These are phyloP conservation scores for Polia nebulosa DNA, from an alignment of 2,888 invertebrate genomes.

Conservation along the genomic window DNA sequence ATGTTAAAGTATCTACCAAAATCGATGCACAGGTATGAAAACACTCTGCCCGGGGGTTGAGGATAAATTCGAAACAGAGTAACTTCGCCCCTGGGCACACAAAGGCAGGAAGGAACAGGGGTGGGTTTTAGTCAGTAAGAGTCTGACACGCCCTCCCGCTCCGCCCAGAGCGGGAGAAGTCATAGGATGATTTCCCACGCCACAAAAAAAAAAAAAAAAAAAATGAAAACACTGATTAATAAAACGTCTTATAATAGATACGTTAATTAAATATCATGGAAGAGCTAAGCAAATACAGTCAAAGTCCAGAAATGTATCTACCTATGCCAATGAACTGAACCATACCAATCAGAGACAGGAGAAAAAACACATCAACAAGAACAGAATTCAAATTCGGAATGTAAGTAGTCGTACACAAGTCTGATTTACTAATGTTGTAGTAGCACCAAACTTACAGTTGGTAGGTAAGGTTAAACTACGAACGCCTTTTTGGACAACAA, in stretches of 20 bases:
- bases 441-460: conserved; percentile 17
- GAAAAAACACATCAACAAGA: conserved; percentile 3
- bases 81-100: too few species aligned
- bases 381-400: conserved; percentile 35
- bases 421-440: conserved; percentile 49
- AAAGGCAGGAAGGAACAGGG: too few species aligned
- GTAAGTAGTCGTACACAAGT: conserved; percentile 38
- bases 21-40: neutral
- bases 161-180: too few species aligned
- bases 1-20: conserved; percentile 4
- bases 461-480: conserved; percentile 20
- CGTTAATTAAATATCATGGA: neutral
- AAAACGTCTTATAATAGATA: conserved; percentile 3
- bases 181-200: too few species aligned
- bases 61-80: too few species aligned
- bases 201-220: too few species aligned
- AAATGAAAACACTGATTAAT: neutral
- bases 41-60: too few species aligned
- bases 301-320: neutral
- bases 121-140: too few species aligned
- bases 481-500: conserved; percentile 29
- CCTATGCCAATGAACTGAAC: neutral
- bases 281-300: neutral
- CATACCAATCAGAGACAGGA: neutral
- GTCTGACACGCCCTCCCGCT: too few species aligned